Conservation (phyloP, 2,797 vertebrate species). For the Argyrosomus regius region DNA sequence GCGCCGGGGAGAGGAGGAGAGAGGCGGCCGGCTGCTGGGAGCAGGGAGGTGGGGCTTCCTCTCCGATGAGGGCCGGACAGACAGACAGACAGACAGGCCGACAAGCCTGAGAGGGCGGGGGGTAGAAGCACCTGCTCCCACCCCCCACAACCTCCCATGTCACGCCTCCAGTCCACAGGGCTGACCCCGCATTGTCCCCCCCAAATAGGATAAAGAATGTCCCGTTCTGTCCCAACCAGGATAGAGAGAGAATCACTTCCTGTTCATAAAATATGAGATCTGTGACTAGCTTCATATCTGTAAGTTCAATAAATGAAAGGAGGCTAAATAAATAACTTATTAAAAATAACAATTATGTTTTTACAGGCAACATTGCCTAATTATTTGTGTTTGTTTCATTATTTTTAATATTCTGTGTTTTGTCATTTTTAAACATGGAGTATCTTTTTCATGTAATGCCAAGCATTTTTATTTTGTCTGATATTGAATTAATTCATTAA, state of each 20-base stretch:
- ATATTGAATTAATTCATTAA: background rate
- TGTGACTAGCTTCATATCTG: background rate
- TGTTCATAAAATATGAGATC: conserved; percentile 21
- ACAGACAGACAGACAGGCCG: conserved; percentile 35
- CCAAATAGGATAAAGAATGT: conserved; percentile 64
- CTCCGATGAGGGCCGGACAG: conserved; percentile 68
- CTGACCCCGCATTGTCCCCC: conserved; percentile 75
- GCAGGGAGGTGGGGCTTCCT: conserved; percentile 81
- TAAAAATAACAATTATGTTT: background rate
- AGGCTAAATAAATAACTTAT: background rate
- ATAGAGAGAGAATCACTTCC: conserved; percentile 54
- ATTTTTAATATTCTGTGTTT: background rate
- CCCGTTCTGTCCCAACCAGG: conserved; percentile 46
- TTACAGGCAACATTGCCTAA: background rate
- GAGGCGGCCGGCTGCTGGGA: conserved; percentile 80
- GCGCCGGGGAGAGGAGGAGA: conserved; percentile 75
- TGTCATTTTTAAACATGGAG: background rate
- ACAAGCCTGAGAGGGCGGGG: conserved; percentile 57
- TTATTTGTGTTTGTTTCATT: conserved; percentile 7
- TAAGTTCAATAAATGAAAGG: background rate
- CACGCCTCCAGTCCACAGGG: conserved; percentile 75
- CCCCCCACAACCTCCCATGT: conserved; percentile 38
- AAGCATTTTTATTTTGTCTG: background rate
- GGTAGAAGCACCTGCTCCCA: conserved; percentile 85
- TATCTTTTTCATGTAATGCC: background rate